Base-by-base conservation (phyloP, 2,888 invertebrate genomes). In the Shargacucullia verbasci region DNA sequence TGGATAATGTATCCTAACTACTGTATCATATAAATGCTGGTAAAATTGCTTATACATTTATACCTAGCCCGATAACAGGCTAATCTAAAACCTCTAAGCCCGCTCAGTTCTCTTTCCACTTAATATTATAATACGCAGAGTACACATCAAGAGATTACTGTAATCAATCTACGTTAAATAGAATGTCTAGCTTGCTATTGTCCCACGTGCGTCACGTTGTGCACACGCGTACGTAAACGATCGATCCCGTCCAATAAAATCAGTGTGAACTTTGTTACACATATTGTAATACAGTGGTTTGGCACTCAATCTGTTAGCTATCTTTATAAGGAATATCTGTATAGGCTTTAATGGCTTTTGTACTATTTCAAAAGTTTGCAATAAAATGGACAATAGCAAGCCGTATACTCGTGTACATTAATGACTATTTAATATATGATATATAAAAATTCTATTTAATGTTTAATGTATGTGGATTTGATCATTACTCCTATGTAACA, bases 301-400 rank as follows among this genome's bases (percentile, higher is more conserved):
- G 92, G 92, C 92, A 92, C 92, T 88, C 79, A 78, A 78, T 76
- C 83, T 55, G 54, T 48, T 41, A 27, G 82, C 80, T 72, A 75
- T 73, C 63, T 78, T 72, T 75, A 59, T 40, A 62, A 67, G 59
- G 59, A 76, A 74, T 71, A 74, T 68, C 59, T 76, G 65, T 77
- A 58, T 72, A 66, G 62, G 65, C 73, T 67, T 70, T 55, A 63
- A 73, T 50, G 50, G 59, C 50, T 33, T 87, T 87, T 88, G 85
- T 88, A 89, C 87, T 90, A 83, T 86, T 87, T 84, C 70, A 81
- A 79, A 68, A 47, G 60, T 73, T 81, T 71, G 64, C 63, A 70
- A 58, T 73, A 75, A 74, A 67, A 67, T 66, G 85, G 90, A 88
- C 92, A 89, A 89, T 84, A 90, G 87, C 87, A 87, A 88, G 85